Conservation (phyloP, 2,888 invertebrate species). For the Eutolmus rufibarbis region DNA sequence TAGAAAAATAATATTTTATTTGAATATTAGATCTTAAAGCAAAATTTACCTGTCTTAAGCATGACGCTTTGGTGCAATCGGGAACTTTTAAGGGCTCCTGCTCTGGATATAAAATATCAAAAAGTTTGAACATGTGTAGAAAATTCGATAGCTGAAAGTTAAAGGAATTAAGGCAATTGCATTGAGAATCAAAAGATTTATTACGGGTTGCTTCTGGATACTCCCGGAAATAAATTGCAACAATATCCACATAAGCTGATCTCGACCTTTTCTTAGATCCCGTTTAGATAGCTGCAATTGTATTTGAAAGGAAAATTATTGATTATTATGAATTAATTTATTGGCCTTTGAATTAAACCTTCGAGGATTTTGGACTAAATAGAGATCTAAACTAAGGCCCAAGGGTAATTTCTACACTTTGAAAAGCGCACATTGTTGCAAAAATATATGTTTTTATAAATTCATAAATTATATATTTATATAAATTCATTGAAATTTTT, state of each 20-base stretch:
- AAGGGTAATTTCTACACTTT: too few relatives aligned
- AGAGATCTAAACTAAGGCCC: neutral
- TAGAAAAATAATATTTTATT: conserved; percentile 22
- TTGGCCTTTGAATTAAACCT: too few relatives aligned
- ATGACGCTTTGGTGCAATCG: conserved; percentile 84
- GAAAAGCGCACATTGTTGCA: too few relatives aligned
- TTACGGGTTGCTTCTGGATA: conserved; percentile 89
- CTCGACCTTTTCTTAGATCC: conserved; percentile 87
- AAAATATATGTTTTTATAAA: too few relatives aligned
- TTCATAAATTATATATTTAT: too few relatives aligned
- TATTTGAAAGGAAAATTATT: neutral
- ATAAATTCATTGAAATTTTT: too few relatives aligned
- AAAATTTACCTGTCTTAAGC: conserved; percentile 55
- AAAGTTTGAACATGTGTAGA: conserved; percentile 86
- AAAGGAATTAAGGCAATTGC: conserved; percentile 46
- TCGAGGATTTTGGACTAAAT: too few relatives aligned
- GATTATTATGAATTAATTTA: neutral
- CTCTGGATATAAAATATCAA: conserved; percentile 92
- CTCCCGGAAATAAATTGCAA: conserved; percentile 97
- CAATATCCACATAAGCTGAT: conserved; percentile 99
- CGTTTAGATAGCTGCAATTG: conserved; percentile 71
- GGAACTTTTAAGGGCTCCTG: conserved; percentile 89
- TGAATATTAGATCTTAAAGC: neutral
- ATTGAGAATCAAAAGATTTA: neutral
- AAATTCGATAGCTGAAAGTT: conserved; percentile 76